phyloP scores from a whole-genome alignment of 2,797 vertebrate species.

The Poecilia wingei region DNA sequence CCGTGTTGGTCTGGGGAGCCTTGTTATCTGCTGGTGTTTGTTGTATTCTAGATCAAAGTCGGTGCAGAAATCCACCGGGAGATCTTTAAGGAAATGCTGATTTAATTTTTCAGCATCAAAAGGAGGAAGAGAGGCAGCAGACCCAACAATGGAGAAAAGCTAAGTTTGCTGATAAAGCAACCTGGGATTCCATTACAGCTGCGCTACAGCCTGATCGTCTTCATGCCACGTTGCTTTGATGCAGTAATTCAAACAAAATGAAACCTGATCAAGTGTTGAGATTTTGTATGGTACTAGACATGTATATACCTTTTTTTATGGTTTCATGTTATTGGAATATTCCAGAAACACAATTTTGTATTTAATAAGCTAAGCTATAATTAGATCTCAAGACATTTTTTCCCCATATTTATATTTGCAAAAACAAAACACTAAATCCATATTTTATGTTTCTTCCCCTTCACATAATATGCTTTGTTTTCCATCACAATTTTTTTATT shows the following conservation, averaged over 20 bases:
- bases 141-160: not conserved
- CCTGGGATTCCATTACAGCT: not conserved
- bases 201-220: not conserved
- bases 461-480: not conserved
- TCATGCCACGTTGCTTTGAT: not conserved
- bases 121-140: not conserved
- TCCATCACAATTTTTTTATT: not conserved
- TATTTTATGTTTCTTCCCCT: not conserved
- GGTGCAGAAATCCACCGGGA: not conserved
- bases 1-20: not conserved
- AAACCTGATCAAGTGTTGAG: not conserved
- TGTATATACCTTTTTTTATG: not conserved
- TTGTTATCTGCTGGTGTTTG: not conserved
- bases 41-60: not conserved
- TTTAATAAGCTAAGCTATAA: not conserved
- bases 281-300: not conserved
- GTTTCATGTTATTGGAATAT: not conserved
- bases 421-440: not conserved
- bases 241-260: not conserved
- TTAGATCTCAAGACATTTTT: not conserved
- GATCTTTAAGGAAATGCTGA: not conserved
- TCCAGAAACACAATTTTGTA: not conserved
- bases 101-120: not conserved
- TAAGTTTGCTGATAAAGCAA: not conserved
- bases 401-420: not conserved